These are phyloP conservation scores for Crotalus tigris DNA, from an alignment of 2,113 vertebrate species.

Conservation along the genomic window DNA sequence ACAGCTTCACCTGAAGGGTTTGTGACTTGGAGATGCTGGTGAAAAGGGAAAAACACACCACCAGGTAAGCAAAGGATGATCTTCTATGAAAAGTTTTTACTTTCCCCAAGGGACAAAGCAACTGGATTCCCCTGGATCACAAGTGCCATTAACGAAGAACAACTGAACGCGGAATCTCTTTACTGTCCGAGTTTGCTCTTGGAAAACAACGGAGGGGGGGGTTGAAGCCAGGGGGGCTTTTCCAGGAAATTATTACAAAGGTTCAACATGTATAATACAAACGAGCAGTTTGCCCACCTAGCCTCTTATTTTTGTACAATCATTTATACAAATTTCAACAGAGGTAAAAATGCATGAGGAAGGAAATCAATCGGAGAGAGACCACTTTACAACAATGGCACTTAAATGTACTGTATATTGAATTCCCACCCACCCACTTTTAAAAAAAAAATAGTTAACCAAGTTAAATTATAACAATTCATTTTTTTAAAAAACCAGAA, in stretches of 20 bases:
- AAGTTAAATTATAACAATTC: slow-evolving; percentile 70
- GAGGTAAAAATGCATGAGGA: slow-evolving; percentile 73
- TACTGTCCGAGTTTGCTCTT: background rate
- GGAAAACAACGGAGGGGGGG: rapidly evolving
- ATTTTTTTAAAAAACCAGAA: slow-evolving; percentile 39
- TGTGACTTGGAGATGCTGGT: background rate
- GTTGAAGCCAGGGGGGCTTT: background rate
- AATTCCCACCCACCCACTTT: background rate
- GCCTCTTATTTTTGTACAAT: slow-evolving; percentile 70
- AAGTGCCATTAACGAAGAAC: background rate
- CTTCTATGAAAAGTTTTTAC: background rate
- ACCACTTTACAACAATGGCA: slow-evolving; percentile 79
- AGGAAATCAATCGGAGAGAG: slow-evolving; percentile 70
- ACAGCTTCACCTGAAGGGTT: background rate
- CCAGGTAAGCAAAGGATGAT: background rate
- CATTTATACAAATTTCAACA: slow-evolving; percentile 81
- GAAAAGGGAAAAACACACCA: background rate
- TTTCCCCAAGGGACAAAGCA: background rate
- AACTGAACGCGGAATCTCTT: background rate
- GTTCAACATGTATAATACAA: rapidly evolving
- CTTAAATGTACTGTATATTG: slow-evolving; percentile 66
- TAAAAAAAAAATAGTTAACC: slow-evolving; percentile 66
- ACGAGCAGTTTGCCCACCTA: slow-evolving; percentile 47
- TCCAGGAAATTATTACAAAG: background rate
- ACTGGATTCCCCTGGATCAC: background rate